Conservation (phyloP, 35 echinoderm and acorn worm species). For the Amphiura filiformis region DNA sequence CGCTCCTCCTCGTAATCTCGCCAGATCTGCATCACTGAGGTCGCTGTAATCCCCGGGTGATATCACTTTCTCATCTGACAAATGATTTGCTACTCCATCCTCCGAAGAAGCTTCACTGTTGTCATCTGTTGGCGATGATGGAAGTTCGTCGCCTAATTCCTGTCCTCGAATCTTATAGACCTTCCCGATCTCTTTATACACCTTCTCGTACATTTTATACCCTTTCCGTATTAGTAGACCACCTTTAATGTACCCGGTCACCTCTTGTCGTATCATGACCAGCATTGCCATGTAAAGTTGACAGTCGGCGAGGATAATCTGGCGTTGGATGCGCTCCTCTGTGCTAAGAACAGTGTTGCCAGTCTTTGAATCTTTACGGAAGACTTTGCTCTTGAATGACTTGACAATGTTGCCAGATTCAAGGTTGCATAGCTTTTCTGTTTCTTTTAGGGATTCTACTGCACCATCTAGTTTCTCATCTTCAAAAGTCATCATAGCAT, state of each 20-base stretch:
- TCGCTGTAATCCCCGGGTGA: constrained; percentile 30
- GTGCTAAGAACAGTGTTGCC: constrained; percentile 24
- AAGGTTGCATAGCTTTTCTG: constrained; percentile 78
- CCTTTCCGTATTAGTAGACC: constrained; percentile 93
- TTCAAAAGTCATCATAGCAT: constrained; percentile 97
- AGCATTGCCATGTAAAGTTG: constrained; percentile 98
- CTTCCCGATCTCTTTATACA: constrained; percentile 71
- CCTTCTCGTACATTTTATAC: constrained; percentile 94
- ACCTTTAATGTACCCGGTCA: constrained; percentile 66
- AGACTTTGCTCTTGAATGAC: constrained; percentile 71
- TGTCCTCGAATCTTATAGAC: constrained; percentile 69
- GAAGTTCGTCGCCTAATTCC: constrained; percentile 21
- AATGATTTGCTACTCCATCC: constrained; percentile 2
- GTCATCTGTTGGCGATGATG: background rate
- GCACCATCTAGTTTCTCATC: constrained; percentile 91
- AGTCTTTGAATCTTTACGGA: constrained; percentile 27
- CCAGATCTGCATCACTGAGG: constrained; percentile 62
- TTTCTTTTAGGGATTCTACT: constrained; percentile 80
- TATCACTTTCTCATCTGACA: background rate
- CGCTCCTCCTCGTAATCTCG: constrained; percentile 69
- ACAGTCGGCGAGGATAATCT: constrained; percentile 82
- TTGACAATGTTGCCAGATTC: constrained; percentile 71
- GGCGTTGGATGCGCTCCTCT: constrained; percentile 77
- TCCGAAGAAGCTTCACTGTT: constrained; percentile 9
- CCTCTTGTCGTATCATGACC: constrained; percentile 76